These are phyloP conservation scores for Gnatocerus cornutus DNA, from an alignment of 2,888 invertebrate species.

Conservation along the genomic window DNA sequence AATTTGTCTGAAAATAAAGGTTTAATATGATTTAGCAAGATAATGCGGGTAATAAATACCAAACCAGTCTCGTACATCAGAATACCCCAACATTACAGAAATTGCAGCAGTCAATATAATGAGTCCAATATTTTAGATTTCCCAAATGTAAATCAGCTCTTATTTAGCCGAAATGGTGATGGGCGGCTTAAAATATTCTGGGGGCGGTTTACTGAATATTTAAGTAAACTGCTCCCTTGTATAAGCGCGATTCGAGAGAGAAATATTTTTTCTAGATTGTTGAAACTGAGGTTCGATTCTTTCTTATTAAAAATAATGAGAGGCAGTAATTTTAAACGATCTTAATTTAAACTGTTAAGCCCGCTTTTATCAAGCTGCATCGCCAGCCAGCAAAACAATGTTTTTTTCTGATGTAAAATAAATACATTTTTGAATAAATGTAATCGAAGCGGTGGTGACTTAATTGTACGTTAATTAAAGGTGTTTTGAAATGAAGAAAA, in stretches of 20 bases:
- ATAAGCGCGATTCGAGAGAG: conserved; percentile 20
- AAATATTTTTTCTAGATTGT: conserved; percentile 9
- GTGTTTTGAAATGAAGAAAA: conserved; percentile 17
- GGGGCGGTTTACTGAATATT: conserved; percentile 36
- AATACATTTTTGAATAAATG: no score
- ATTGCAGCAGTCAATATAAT: conserved; percentile 26
- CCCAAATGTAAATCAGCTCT: conserved; percentile 34
- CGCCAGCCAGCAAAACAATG: neutral
- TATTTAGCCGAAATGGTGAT: conserved; percentile 39
- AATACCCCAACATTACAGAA: conserved; percentile 27
- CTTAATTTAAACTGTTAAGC: conserved; percentile 8
- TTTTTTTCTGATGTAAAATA: no score
- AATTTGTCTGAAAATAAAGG: neutral
- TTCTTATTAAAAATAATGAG: conserved; percentile 18
- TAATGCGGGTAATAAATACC: conserved; percentile 10
- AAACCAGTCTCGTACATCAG: conserved; percentile 6
- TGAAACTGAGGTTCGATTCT: conserved; percentile 12
- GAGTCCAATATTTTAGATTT: conserved; percentile 39
- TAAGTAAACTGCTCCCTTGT: conserved; percentile 36
- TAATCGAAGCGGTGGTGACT: neutral
- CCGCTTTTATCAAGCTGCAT: conserved; percentile 15
- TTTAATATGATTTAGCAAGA: conserved; percentile 3
- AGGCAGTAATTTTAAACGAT: neutral
- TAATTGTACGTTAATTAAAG: conserved; percentile 19
- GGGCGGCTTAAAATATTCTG: conserved; percentile 42